These are phyloP conservation scores for Cryptoblepharus egeriae DNA, from an alignment of 2,797 vertebrate genomes.

Conservation along the genomic window DNA sequence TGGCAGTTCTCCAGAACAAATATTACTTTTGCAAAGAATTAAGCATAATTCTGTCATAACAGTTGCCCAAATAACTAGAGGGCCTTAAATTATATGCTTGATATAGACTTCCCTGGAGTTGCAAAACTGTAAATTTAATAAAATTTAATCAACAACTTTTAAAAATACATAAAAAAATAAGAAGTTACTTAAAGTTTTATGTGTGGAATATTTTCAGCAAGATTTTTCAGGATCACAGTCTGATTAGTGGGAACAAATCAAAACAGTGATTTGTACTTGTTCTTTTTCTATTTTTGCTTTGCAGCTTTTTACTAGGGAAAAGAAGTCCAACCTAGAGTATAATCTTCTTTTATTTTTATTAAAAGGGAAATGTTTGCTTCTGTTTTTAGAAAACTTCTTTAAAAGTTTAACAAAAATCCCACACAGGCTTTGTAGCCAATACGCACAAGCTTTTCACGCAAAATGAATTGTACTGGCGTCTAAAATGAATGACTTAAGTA, in stretches of 20 bases:
- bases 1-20: constrained; percentile 69
- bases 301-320: not conserved
- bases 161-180: constrained; percentile 30
- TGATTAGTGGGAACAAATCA: constrained; percentile 27
- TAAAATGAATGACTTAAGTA: not conserved
- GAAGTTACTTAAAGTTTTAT: constrained; percentile 12
- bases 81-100: constrained; percentile 55
- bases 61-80: constrained; percentile 62
- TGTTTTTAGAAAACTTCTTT: constrained; percentile 26
- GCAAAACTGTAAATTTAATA: constrained; percentile 63
- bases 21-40: constrained; percentile 67
- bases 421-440: not conserved
- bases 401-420: not conserved
- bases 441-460: not conserved
- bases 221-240: constrained; percentile 26
- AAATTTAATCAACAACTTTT: constrained; percentile 62
- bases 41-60: constrained; percentile 53
- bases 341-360: constrained; percentile 1
- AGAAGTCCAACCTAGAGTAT: not conserved
- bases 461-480: not conserved
- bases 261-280: not conserved
- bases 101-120: constrained; percentile 61
- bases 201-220: not conserved
- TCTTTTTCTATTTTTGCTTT: constrained; percentile 31
- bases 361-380: not conserved